phyloP scores from a whole-genome alignment of 2,888 invertebrate species.

The Aelia acuminata region DNA sequence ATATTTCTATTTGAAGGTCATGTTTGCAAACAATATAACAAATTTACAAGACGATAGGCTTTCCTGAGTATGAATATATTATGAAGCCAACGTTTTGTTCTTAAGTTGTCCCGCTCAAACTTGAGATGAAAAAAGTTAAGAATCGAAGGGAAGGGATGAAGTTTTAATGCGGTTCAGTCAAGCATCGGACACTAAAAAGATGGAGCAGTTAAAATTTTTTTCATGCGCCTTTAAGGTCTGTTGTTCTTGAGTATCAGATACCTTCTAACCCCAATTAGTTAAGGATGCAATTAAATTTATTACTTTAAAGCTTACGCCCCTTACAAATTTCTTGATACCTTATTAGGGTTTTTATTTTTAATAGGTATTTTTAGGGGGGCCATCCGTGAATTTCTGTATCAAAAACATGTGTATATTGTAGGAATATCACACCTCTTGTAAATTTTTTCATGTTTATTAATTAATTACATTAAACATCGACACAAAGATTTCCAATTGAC shows the following conservation, averaged over 20 bases:
- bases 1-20: neutral
- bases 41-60: neutral
- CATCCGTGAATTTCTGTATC: neutral
- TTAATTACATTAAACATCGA: too few relatives aligned
- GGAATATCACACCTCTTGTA: too few relatives aligned
- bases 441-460: too few relatives aligned
- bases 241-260: neutral
- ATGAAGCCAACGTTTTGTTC: neutral
- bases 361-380: neutral
- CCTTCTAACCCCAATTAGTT: neutral
- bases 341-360: neutral
- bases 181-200: neutral
- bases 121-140: neutral
- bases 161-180: constrained; percentile 6
- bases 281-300: neutral
- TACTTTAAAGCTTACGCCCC: neutral
- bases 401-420: too few relatives aligned
- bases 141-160: neutral
- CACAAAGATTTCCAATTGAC: too few relatives aligned
- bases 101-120: neutral
- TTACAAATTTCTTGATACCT: neutral
- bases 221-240: neutral
- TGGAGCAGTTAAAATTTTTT: neutral
- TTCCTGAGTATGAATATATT: neutral
- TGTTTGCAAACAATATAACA: neutral